Base-by-base conservation (phyloP, 2,797 vertebrate species). In the Microctenopoma steveboyesi region DNA sequence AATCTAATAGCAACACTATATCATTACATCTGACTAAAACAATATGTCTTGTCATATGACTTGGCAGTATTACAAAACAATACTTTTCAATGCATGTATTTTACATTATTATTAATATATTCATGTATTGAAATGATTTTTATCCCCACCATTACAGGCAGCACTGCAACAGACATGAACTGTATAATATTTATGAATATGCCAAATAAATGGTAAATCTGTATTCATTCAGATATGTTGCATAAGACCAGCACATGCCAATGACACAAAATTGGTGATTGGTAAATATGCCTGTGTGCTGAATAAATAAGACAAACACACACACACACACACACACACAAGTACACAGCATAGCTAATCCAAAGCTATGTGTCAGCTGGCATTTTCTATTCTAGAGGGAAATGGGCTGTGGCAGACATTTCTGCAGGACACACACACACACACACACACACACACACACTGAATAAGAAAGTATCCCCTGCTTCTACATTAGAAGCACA, bases 401-500 rank as follows among this genome's bases (percentile, higher is more conserved):
- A 90, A 88, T 86, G 78, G 76, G 63, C 74, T 84, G 76, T 88
- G 85, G 86, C 86, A 86, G 84, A 86, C 81, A 81, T 86, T 84
- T 84, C 82, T 78, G 74, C 72, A 49, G 82, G 76, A 69, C 78
- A 86, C 86, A 81, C 83, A 63, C 66, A 52, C 12, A 37, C 37
- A 30, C 22, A 22, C 30, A 33, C 39, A 40, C 13, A 69, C 78
- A 86, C 86, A 81, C 82, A 64, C 66, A 53, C 12, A 39, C 69
- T 74, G 84, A 88, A 88, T 91, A 71, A 78, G 77, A 76, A 85
- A 84, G 67, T 28, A 81, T 63, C 69, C 60, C n/a, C 51, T 35
- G 15, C 62, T 62, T 61, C 47, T 56, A 35, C 16, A 28, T 56
- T 64, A 58, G 54, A 72, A 83, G 77, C 68, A 79, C 53, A 65